phyloP scores from a whole-genome alignment of 2,888 invertebrate genomes.

The Pseudococcus longispinus region DNA sequence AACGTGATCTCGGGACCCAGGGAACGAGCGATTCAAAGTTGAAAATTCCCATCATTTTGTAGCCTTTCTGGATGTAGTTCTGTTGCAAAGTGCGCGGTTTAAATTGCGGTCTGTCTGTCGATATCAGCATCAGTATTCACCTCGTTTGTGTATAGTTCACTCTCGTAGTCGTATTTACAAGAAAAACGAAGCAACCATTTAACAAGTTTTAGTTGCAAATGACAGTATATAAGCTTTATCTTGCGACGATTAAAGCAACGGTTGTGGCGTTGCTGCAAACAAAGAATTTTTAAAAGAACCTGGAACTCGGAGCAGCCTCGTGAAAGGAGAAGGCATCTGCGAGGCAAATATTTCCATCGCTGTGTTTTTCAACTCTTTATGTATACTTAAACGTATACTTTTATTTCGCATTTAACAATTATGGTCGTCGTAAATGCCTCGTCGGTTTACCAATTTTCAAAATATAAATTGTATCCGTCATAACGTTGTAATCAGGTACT shows the following conservation, averaged over 20 bases:
- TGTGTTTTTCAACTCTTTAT: neutral
- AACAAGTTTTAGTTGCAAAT: constrained; percentile 1
- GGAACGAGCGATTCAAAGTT: neutral
- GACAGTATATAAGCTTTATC: neutral
- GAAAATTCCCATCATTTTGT: neutral
- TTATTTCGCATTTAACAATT: neutral
- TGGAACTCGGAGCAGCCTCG: neutral
- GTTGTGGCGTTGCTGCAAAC: neutral
- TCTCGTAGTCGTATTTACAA: neutral
- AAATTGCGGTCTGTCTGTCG: neutral
- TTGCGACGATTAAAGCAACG: neutral
- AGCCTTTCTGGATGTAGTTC: neutral
- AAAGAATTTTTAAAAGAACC: constrained; percentile 6
- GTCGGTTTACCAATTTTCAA: neutral
- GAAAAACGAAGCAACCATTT: neutral
- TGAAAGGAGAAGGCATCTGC: neutral
- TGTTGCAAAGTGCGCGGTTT: neutral
- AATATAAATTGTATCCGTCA: constrained; percentile 11
- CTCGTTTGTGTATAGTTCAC: neutral
- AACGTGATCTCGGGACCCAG: neutral
- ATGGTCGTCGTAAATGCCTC: neutral
- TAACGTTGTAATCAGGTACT: constrained; percentile 16
- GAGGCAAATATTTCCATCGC: neutral
- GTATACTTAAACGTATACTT: neutral
- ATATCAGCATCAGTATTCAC: neutral